A percentile compares a stretch with the other conserved stretches of the same genome.
phyloP scores from a whole-genome alignment of 2,888 invertebrate species.

The Liposcelis brunnea region DNA sequence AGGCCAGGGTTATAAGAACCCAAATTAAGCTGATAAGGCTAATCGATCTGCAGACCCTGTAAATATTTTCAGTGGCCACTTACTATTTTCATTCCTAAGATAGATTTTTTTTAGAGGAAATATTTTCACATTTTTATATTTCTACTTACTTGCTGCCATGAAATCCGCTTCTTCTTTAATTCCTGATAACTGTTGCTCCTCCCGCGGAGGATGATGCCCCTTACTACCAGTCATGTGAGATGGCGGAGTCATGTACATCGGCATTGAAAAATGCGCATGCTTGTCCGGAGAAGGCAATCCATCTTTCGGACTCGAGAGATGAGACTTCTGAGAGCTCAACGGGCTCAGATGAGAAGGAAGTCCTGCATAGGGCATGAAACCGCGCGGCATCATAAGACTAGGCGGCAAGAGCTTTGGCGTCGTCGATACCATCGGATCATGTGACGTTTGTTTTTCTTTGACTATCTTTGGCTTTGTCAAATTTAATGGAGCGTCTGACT shows the following conservation, averaged over 20 bases:
- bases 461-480: constrained; percentile 64
- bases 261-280: constrained; percentile 22
- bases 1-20: too few relatives aligned
- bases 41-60: too few relatives aligned
- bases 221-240: constrained; percentile 19
- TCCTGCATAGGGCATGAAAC: constrained; percentile 42
- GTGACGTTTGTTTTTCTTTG: constrained; percentile 16
- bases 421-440: constrained; percentile 36
- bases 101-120: not conserved
- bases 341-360: constrained; percentile 38
- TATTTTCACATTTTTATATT: not conserved
- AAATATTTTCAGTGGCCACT: too few relatives aligned
- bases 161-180: constrained; percentile 5
- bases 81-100: constrained; percentile 24
- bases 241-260: constrained; percentile 27
- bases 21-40: too few relatives aligned
- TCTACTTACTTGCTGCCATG: constrained; percentile 6
- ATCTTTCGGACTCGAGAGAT: constrained; percentile 20
- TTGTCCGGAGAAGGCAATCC: constrained; percentile 23
- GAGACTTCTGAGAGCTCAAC: constrained; percentile 23
- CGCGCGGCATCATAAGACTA: constrained; percentile 38
- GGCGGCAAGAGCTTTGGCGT: constrained; percentile 39
- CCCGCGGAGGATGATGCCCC: constrained; percentile 16
- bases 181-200: constrained; percentile 18
- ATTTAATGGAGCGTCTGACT: constrained; percentile 74